A percentile compares a stretch with the other conserved stretches of the same genome.
Conservation (phyloP, 2,113 vertebrate genomes). For the Plestiodon gilberti region DNA sequence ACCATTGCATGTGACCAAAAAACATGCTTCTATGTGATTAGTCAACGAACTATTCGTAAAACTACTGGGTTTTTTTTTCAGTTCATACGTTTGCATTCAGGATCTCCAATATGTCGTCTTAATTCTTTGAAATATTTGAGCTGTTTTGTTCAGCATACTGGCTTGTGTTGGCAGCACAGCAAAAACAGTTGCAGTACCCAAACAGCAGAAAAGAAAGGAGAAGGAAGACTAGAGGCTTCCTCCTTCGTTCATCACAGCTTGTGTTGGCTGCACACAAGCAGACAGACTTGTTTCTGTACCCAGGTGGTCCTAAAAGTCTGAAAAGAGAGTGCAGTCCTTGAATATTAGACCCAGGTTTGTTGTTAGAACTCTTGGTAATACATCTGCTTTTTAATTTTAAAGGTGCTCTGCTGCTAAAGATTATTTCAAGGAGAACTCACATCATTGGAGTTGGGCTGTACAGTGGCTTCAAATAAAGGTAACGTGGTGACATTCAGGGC, state of each 20-base stretch:
- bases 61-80: too few species aligned
- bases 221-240: too few species aligned
- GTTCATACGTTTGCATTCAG: neutral
- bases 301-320: neutral
- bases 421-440: conserved; percentile 97
- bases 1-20: neutral
- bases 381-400: conserved; percentile 33
- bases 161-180: neutral
- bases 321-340: neutral
- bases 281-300: neutral
- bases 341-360: neutral
- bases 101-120: neutral
- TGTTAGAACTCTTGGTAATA: conserved; percentile 27
- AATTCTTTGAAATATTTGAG: neutral
- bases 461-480: conserved; percentile 99
- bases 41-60: neutral
- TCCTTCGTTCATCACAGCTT: too few species aligned
- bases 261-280: neutral
- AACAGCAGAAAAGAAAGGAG: too few species aligned
- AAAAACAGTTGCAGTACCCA: too few species aligned
- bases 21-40: neutral
- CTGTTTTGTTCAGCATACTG: neutral
- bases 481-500: neutral
- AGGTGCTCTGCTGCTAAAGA: conserved; percentile 96
- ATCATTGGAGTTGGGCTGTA: conserved; percentile 98